Conservation (phyloP, 2,113 vertebrate genomes). For the Talpa occidentalis region DNA sequence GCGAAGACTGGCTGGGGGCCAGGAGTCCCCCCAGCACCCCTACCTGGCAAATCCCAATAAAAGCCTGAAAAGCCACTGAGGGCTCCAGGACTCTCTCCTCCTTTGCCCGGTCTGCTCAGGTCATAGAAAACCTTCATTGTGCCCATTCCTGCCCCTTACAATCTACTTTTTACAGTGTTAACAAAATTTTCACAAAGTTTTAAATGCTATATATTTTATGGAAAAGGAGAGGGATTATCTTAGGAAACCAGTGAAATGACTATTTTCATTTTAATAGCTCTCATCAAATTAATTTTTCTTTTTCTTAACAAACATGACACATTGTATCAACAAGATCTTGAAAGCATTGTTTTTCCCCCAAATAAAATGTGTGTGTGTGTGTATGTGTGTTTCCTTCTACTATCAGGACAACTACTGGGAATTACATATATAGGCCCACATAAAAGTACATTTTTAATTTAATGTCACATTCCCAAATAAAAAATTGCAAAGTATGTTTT, state of each 20-base stretch:
- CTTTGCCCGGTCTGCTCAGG: too few relatives aligned
- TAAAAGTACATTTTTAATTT: not conserved
- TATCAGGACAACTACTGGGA: not conserved
- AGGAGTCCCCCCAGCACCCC: too few relatives aligned
- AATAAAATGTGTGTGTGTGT: not conserved
- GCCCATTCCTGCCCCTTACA: too few relatives aligned
- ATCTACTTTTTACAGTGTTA: not conserved
- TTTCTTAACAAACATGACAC: not conserved
- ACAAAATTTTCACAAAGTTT: not conserved
- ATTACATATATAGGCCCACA: not conserved
- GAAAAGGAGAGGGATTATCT: not conserved
- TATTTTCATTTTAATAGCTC: not conserved
- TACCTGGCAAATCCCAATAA: too few relatives aligned
- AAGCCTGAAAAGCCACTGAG: too few relatives aligned
- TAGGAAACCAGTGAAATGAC: not conserved
- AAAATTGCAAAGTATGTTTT: not conserved
- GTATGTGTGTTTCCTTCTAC: not conserved
- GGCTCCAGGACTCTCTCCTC: too few relatives aligned
- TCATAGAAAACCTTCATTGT: too few relatives aligned
- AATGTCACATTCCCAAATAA: not conserved
- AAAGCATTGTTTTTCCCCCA: slow-evolving; percentile 3
- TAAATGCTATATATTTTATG: not conserved
- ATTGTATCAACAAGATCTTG: not conserved
- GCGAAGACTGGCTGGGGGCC: too few relatives aligned
- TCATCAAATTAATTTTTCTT: not conserved